A percentile compares a stretch with the other conserved stretches of the same genome.
phyloP scores from a whole-genome alignment of 2,113 vertebrate genomes.

The Eulemur macaco region DNA sequence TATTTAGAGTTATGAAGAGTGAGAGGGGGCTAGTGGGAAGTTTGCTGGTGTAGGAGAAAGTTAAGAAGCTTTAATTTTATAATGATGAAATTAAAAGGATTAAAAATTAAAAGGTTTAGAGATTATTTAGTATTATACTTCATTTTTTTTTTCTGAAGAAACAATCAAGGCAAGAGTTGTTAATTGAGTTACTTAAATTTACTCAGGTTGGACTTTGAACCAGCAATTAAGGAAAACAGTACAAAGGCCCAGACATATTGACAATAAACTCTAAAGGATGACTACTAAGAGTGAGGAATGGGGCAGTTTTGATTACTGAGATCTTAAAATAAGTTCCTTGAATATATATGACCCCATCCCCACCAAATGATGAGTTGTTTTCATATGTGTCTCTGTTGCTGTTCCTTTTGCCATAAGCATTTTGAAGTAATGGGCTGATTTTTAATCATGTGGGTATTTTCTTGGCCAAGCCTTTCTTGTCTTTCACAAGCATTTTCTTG shows the following conservation, averaged over 20 bases:
- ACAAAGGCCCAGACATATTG: not conserved
- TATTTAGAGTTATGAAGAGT: not conserved
- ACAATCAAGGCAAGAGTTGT: not conserved
- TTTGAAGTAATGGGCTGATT: not conserved
- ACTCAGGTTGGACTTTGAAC: not conserved
- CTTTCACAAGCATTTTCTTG: conserved; percentile 4
- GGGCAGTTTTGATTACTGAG: not conserved
- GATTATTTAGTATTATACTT: not conserved
- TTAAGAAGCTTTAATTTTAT: not conserved
- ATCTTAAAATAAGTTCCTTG: not conserved
- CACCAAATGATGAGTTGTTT: not conserved
- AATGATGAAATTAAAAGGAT: not conserved
- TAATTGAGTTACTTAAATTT: not conserved
- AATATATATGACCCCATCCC: not conserved
- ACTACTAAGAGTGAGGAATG: not conserved
- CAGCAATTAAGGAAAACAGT: not conserved
- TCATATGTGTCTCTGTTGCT: not conserved
- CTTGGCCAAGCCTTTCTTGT: not conserved
- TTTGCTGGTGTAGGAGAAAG: not conserved
- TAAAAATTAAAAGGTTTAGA: not conserved
- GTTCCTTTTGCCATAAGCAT: not conserved
- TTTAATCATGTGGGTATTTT: conserved; percentile 8
- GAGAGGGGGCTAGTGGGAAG: not conserved
- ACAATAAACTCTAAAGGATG: not conserved
- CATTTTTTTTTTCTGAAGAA: not conserved